phyloP scores from a whole-genome alignment of 2,797 vertebrate species.

The Pantherophis vulpinus region DNA sequence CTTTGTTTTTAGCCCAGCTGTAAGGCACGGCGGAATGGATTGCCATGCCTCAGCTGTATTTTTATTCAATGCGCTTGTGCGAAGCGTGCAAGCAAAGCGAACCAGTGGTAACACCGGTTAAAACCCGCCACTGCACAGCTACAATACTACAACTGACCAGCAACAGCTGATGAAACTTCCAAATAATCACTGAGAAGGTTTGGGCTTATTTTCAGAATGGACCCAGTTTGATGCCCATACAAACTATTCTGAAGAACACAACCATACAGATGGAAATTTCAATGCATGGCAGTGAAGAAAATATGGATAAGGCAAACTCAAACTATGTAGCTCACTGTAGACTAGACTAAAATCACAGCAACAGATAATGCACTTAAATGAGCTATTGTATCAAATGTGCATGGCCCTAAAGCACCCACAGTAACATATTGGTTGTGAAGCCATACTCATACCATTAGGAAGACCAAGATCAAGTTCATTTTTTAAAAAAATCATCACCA shows the following conservation, averaged over 20 bases:
- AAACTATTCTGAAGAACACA: neutral
- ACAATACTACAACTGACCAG: neutral
- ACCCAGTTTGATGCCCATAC: neutral
- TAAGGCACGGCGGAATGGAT: no score
- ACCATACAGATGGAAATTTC: neutral
- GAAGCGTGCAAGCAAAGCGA: no score
- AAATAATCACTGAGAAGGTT: neutral
- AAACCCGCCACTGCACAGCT: neutral
- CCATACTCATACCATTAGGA: neutral
- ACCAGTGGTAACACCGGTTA: no score
- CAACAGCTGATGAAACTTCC: neutral
- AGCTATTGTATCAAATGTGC: neutral
- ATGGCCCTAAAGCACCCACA: neutral
- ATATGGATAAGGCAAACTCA: neutral
- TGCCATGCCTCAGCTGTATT: no score
- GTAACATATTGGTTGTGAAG: neutral
- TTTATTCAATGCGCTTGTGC: no score
- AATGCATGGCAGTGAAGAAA: neutral
- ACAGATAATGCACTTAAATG: neutral
- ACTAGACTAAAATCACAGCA: neutral
- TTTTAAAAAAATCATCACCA: neutral
- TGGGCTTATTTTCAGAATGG: neutral
- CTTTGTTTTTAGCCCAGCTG: no score
- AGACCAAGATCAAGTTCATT: neutral
- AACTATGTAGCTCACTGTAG: neutral